A percentile compares a stretch with the other conserved stretches of the same genome.
Conservation (phyloP, 2,113 vertebrate genomes). For the Panurus biarmicus region DNA sequence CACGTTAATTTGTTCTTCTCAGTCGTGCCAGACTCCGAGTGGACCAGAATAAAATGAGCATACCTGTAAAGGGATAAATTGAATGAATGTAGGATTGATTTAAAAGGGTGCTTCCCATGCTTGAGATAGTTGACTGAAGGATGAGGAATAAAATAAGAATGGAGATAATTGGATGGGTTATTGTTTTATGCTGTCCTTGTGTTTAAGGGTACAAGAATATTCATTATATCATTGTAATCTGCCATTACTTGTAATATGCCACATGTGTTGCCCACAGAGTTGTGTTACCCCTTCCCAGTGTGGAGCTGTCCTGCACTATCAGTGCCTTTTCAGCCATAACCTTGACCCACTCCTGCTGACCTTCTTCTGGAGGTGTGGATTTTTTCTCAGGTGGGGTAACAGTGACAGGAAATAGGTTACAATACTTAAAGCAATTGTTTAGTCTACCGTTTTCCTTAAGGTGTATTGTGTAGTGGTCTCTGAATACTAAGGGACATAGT, state of each 20-base stretch:
- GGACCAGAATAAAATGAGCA: background rate
- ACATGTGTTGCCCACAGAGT: background rate
- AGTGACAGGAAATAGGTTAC: background rate
- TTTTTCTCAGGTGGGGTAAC: background rate
- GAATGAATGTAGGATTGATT: background rate
- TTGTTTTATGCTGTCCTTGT: background rate
- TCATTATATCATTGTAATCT: background rate
- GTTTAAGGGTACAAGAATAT: background rate
- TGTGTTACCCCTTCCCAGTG: background rate
- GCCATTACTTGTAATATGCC: background rate
- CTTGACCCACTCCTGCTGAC: background rate
- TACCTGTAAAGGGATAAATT: conserved; percentile 11
- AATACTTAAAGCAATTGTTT: background rate
- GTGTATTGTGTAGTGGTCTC: background rate
- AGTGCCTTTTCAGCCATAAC: background rate
- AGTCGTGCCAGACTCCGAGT: background rate
- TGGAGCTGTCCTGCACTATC: background rate
- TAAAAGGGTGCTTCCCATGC: conserved; percentile 5
- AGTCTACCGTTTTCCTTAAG: background rate
- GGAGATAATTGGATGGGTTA: background rate
- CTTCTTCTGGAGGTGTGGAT: background rate
- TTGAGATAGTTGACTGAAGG: conserved; percentile 19
- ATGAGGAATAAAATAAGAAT: background rate
- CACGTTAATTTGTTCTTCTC: background rate
- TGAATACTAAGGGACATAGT: background rate